Percentiles rank a stretch among this genome's conserved stretches.
Conservation (phyloP, 2,888 invertebrate genomes). For the Rhodophaea formosa region DNA sequence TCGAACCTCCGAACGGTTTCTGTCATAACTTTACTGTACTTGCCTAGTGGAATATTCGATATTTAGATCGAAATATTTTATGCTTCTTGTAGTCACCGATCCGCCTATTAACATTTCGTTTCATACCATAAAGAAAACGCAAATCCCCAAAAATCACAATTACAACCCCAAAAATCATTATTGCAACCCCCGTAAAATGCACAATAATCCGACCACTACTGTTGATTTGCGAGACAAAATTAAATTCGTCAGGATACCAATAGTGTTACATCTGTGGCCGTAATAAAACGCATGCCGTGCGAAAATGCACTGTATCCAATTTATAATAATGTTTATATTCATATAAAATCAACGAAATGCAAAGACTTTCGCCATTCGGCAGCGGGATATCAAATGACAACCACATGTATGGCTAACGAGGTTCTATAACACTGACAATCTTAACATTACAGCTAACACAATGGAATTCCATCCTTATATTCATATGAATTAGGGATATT, state of each 20-base stretch:
- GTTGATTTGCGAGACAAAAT: conserved; percentile 74
- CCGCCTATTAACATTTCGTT: too few species aligned
- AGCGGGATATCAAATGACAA: conserved; percentile 68
- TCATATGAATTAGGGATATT: conserved; percentile 26
- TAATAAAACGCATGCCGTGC: conserved; percentile 34
- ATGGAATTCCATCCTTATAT: conserved; percentile 45
- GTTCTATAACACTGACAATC: conserved; percentile 54
- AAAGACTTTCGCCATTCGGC: conserved; percentile 44
- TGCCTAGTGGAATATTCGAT: too few species aligned
- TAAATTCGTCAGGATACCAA: conserved; percentile 66
- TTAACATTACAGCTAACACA: conserved; percentile 41
- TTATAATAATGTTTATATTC: conserved; percentile 44
- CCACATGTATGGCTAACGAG: conserved; percentile 70
- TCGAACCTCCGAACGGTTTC: too few species aligned
- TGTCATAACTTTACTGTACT: too few species aligned
- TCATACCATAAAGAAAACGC: too few species aligned
- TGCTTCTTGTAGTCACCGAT: too few species aligned
- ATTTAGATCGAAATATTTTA: too few species aligned
- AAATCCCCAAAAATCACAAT: too few species aligned
- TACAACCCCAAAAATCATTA: conserved; percentile 34
- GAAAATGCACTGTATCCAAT: conserved; percentile 43
- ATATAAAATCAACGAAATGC: conserved; percentile 28
- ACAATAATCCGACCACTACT: conserved; percentile 63
- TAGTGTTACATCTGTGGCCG: conserved; percentile 60
- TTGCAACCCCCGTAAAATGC: conserved; percentile 48